These are phyloP conservation scores for Lepus europaeus DNA, from an alignment of 2,113 vertebrate genomes.

Conservation along the genomic window DNA sequence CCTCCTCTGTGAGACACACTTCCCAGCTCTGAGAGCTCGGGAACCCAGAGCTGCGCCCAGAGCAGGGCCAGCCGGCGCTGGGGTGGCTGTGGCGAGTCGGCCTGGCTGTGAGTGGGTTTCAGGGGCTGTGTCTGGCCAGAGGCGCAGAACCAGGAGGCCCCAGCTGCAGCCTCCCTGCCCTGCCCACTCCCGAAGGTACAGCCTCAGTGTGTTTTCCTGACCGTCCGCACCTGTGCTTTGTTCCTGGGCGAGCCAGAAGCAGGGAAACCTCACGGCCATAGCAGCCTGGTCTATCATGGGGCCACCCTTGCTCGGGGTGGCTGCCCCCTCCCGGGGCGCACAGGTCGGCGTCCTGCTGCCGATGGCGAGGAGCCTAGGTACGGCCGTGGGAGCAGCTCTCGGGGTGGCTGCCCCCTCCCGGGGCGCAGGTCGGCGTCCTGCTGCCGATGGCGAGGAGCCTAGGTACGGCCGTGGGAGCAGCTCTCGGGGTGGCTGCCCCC, in stretches of 20 bases:
- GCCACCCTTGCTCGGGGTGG: background rate
- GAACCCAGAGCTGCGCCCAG: background rate
- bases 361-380: no score
- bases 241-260: background rate
- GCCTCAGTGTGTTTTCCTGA: background rate
- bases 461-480: no score
- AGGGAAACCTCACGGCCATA: background rate
- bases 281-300: background rate
- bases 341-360: no score
- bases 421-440: background rate
- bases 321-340: no score
- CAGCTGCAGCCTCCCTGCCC: background rate
- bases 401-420: background rate
- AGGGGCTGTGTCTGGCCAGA: fast-evolving
- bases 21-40: background rate
- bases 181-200: background rate
- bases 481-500: background rate
- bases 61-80: background rate
- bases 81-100: background rate
- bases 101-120: fast-evolving
- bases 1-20: background rate
- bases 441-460: background rate
- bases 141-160: background rate
- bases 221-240: background rate
- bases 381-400: no score